A percentile compares a stretch with the other conserved stretches of the same genome.
Evolutionary conservation across 1,140 invertebrate genomes (phyloP).

Genomic region (Bombus breviceps): DNA sequence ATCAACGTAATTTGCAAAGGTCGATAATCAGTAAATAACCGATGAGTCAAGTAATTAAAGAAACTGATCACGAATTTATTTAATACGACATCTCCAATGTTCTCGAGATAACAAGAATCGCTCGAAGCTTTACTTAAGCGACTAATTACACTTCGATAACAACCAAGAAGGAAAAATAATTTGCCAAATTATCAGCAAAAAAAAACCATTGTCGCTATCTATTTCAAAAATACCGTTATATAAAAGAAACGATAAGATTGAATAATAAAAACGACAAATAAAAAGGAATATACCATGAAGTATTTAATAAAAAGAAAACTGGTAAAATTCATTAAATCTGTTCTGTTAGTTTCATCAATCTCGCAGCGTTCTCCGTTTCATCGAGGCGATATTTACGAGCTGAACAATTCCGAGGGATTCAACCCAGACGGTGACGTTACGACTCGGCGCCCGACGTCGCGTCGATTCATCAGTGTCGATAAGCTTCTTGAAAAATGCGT

Average conservation of each 20-base stretch:
- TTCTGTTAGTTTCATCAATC: neutral
- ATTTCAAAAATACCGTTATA: no score
- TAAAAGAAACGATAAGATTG: neutral
- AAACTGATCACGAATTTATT: neutral
- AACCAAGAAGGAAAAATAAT: neutral
- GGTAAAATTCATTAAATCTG: neutral
- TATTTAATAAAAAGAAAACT: no score
- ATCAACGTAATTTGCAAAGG: neutral
- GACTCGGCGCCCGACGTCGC: constrained; percentile 51
- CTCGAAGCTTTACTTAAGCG: neutral
- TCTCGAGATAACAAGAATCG: neutral
- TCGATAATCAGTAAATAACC: neutral
- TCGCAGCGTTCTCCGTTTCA: neutral
- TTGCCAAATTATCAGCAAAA: neutral
- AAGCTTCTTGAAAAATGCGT: constrained; percentile 65
- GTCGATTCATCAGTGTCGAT: constrained; percentile 58
- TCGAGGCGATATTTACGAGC: constrained; percentile 5
- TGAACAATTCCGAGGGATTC: constrained; percentile 31
- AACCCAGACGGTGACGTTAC: constrained; percentile 43
- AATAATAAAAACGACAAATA: neutral
- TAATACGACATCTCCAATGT: neutral
- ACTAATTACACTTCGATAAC: constrained; percentile 5
- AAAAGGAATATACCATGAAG: no score
- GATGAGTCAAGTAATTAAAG: neutral
- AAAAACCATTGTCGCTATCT: neutral